phyloP scores from a whole-genome alignment of 35 echinoderm and acorn worm species.

The Heliocidaris erythrogramma region DNA sequence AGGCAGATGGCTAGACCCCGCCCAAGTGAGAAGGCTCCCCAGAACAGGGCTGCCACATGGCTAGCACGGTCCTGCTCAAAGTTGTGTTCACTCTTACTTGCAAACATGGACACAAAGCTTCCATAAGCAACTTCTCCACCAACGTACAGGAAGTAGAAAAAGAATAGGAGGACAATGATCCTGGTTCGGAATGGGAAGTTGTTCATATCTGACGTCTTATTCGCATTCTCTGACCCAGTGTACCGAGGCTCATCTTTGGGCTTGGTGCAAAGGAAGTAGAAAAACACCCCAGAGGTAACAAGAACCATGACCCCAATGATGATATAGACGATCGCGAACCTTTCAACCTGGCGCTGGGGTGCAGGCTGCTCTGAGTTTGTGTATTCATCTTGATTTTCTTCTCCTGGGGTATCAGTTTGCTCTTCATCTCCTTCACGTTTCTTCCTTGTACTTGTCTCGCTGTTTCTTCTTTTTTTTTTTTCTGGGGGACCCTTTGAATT shows the following conservation, averaged over 20 bases:
- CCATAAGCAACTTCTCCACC: constrained; percentile 81
- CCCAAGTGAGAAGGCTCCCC: constrained; percentile 80
- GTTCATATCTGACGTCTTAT: neutral
- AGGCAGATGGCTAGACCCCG: constrained; percentile 80
- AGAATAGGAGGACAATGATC: constrained; percentile 66
- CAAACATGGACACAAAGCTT: constrained; percentile 76
- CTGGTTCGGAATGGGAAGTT: constrained; percentile 49
- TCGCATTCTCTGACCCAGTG: neutral
- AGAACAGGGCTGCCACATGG: constrained; percentile 74
- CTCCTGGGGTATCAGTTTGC: no score
- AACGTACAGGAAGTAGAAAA: constrained; percentile 88
- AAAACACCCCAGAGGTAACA: constrained; percentile 53
- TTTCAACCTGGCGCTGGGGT: neutral
- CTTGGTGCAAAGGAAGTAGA: constrained; percentile 84
- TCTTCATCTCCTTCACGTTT: no score
- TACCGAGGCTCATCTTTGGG: constrained; percentile 20
- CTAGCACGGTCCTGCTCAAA: constrained; percentile 46
- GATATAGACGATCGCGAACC: constrained; percentile 61
- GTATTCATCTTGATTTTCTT: no score
- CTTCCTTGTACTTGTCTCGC: no score
- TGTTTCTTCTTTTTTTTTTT: no score
- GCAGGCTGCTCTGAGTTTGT: neutral
- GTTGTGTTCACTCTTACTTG: constrained; percentile 24
- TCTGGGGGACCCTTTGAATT: no score
- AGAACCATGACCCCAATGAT: constrained; percentile 66